Percentiles rank a stretch among this genome's conserved stretches.
These are phyloP conservation scores for Etheostoma perlongum DNA, from an alignment of 2,797 vertebrate genomes.

Conservation along the genomic window DNA sequence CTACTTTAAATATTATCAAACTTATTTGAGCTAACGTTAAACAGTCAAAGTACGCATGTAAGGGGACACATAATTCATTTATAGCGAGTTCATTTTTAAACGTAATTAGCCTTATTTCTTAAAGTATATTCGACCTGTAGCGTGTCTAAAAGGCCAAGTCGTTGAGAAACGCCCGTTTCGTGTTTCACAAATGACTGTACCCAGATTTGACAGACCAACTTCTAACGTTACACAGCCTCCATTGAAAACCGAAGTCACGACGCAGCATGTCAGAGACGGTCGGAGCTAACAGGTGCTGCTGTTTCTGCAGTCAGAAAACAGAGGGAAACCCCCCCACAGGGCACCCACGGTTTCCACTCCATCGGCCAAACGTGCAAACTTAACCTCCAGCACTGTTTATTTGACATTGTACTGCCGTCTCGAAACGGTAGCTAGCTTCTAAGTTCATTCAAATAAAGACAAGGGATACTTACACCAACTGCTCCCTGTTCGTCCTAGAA, in stretches of 20 bases:
- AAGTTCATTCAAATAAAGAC: not conserved
- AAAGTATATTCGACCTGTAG: constrained; percentile 12
- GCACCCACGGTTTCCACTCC: not conserved
- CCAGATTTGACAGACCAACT: constrained; percentile 39
- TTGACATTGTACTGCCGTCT: not conserved
- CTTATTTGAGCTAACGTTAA: not conserved
- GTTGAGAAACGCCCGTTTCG: not conserved
- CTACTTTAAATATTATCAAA: not conserved
- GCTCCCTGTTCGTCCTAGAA: constrained; percentile 92
- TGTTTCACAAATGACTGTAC: not conserved
- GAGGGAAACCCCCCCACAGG: not conserved
- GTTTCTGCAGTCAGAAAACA: constrained; percentile 42
- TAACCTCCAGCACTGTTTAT: not conserved
- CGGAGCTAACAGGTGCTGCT: constrained; percentile 85
- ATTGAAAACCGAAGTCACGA: constrained; percentile 79
- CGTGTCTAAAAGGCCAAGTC: not conserved
- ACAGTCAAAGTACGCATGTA: not conserved
- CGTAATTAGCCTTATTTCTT: not conserved
- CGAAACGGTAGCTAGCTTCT: too few relatives aligned
- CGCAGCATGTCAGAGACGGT: constrained; percentile 34
- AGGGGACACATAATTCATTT: not conserved
- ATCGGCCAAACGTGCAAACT: not conserved
- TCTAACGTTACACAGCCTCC: constrained; percentile 38
- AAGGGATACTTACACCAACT: constrained; percentile 94
- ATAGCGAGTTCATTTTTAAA: not conserved